A percentile compares a stretch with the other conserved stretches of the same genome.
phyloP scores from a whole-genome alignment of 2,888 invertebrate species.

The Caenorhabditis parvicauda region DNA sequence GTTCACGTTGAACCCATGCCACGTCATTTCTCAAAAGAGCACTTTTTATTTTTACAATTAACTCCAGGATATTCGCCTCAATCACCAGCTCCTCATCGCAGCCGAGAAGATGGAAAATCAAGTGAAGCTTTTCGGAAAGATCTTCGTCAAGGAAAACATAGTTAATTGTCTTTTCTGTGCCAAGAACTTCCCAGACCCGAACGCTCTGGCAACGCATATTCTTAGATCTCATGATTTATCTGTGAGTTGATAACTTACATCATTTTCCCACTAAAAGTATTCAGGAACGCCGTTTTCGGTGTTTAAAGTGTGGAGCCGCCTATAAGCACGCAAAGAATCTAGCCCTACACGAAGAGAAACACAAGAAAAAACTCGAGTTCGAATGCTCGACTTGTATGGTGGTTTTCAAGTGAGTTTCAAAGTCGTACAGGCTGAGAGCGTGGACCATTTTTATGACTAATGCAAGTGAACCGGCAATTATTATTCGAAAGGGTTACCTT shows the following conservation, averaged over 20 bases:
- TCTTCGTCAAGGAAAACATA: neutral
- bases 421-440: no score
- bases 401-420: no score
- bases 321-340: conserved; percentile 18
- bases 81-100: neutral
- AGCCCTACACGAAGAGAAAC: conserved; percentile 1
- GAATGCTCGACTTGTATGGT: conserved; percentile 12
- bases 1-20: no score
- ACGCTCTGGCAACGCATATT: conserved; percentile 9
- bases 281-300: neutral
- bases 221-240: conserved; percentile 6
- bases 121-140: neutral
- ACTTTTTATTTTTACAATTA: no score
- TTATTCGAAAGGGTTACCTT: no score
- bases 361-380: neutral
- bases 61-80: conserved; percentile 13
- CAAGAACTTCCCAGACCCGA: conserved; percentile 5
- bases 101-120: neutral
- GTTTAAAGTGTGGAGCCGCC: conserved; percentile 7
- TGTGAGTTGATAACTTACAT: no score
- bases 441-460: no score
- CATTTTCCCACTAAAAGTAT: no score
- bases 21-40: no score
- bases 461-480: no score
- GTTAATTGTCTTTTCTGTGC: conserved; percentile 17